These are phyloP conservation scores for Cheilosia soror DNA, from an alignment of 2,888 invertebrate species.

Conservation along the genomic window DNA sequence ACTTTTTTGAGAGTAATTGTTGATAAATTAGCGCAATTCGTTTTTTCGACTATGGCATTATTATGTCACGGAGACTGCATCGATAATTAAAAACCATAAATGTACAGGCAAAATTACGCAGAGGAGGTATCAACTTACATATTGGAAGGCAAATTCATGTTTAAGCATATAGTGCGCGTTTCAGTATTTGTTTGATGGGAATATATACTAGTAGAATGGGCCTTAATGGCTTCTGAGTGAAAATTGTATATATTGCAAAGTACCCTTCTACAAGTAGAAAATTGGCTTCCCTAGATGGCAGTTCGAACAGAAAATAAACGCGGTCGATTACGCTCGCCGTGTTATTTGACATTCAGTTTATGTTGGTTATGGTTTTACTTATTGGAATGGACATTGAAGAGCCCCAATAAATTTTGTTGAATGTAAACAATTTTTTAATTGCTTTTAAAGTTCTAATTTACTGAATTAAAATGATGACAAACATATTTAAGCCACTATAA, in stretches of 20 bases:
- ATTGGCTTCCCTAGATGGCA: neutral
- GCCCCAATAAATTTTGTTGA: too few relatives aligned
- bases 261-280: neutral
- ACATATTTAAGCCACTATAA: too few relatives aligned
- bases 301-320: constrained; percentile 17
- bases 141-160: constrained; percentile 7
- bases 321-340: neutral
- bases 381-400: neutral
- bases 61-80: neutral
- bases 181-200: neutral
- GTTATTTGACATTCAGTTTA: constrained; percentile 2
- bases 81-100: constrained; percentile 3
- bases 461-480: too few relatives aligned
- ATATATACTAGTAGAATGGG: too few relatives aligned
- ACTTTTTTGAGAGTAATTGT: neutral
- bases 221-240: too few relatives aligned
- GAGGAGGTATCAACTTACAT: constrained; percentile 7
- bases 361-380: neutral
- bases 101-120: neutral
- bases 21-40: neutral
- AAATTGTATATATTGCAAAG: too few relatives aligned
- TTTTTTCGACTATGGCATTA: neutral
- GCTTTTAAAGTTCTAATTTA: too few relatives aligned
- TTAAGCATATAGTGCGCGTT: neutral
- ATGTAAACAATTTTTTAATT: too few relatives aligned